Percentiles rank a stretch among this genome's conserved stretches.
Evolutionary conservation across 2,797 vertebrate genomes (phyloP).

Genomic region (Echiichthys vipera): DNA sequence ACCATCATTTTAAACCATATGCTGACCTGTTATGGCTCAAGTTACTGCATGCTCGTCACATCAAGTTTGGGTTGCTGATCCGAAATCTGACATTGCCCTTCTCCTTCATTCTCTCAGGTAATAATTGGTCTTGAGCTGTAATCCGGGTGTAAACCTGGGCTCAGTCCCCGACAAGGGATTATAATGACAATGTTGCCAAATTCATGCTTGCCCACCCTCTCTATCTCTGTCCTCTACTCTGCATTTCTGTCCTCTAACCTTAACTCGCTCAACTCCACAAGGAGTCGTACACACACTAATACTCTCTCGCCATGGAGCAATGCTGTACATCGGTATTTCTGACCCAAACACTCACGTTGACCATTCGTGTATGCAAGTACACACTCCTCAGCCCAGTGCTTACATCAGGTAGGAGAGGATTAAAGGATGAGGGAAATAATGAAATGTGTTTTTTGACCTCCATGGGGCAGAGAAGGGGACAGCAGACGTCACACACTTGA

Average conservation of each 20-base stretch:
- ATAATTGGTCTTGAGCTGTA: conserved; percentile 75
- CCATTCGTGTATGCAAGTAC: conserved; percentile 42
- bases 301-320: background rate
- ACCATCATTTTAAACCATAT: conserved; percentile 57
- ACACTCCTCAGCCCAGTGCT: conserved; percentile 36
- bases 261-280: background rate
- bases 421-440: conserved; percentile 80
- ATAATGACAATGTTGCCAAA: conserved; percentile 66
- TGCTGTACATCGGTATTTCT: conserved; percentile 47
- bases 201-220: conserved; percentile 37
- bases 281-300: conserved; percentile 28
- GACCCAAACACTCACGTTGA: conserved; percentile 48
- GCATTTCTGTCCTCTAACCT: conserved; percentile 11
- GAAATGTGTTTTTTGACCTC: conserved; percentile 78
- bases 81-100: conserved; percentile 68
- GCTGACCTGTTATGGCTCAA: conserved; percentile 60
- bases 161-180: conserved; percentile 67
- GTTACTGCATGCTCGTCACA: conserved; percentile 67
- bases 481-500: conserved; percentile 32
- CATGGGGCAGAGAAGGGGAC: conserved; percentile 51
- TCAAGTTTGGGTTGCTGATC: conserved; percentile 55
- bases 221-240: conserved; percentile 20
- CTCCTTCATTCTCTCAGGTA: conserved; percentile 72
- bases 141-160: conserved; percentile 75
- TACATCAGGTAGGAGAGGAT: conserved; percentile 69